These are phyloP conservation scores for Melanerpes aurifrons DNA, from an alignment of 2,113 vertebrate genomes.

Conservation along the genomic window DNA sequence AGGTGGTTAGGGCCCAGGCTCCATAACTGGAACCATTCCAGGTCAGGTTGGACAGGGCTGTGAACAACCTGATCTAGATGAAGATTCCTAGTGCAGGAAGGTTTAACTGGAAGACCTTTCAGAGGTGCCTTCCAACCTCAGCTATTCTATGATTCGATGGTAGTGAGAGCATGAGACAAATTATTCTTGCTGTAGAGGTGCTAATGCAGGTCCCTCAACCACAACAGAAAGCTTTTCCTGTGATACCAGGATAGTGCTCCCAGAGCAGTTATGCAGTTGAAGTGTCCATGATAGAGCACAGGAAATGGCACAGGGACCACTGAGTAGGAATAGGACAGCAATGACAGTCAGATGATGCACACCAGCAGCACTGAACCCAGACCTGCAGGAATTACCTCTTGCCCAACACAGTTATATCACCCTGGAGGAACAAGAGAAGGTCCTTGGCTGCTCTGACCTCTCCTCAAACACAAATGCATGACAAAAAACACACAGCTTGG, in stretches of 20 bases:
- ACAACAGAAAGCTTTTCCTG: fast-evolving
- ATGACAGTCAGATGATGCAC: fast-evolving
- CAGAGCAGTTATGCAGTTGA: fast-evolving
- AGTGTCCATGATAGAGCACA: fast-evolving
- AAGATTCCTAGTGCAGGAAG: not conserved
- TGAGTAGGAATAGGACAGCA: not conserved
- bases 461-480: not conserved
- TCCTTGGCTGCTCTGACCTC: fast-evolving
- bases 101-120: no score
- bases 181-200: not conserved
- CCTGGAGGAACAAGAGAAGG: fast-evolving
- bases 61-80: not conserved
- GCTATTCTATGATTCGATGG: fast-evolving
- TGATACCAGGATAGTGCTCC: fast-evolving
- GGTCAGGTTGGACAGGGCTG: not conserved
- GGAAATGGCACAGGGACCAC: not conserved
- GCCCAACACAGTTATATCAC: fast-evolving
- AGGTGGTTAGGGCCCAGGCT: not conserved
- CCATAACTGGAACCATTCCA: not conserved
- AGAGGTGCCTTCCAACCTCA: not conserved
- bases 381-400: not conserved
- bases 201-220: fast-evolving
- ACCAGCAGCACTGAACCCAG: fast-evolving
- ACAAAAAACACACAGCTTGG: fast-evolving
- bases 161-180: not conserved